These are phyloP conservation scores for Leptopilina boulardi DNA, from an alignment of 1,140 invertebrate genomes.

Conservation along the genomic window DNA sequence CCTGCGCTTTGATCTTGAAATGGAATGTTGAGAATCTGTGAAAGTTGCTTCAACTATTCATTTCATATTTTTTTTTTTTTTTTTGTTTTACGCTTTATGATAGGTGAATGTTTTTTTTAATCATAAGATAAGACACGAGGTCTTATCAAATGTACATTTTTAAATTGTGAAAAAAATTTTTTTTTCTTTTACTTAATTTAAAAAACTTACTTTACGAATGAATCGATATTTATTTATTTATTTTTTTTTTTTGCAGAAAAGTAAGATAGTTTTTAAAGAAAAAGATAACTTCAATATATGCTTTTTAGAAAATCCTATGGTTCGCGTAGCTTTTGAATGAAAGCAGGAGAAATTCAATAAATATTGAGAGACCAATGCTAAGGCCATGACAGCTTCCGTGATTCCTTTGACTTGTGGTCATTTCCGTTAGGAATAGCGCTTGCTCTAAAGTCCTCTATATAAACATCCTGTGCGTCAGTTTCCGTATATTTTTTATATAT, in stretches of 20 bases:
- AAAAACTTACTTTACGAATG: background rate
- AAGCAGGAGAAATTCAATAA: conserved; percentile 13
- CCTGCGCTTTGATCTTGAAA: conserved; percentile 1
- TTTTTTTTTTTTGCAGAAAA: background rate
- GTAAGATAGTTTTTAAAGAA: background rate
- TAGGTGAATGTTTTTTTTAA: conserved; percentile 7
- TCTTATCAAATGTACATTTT: background rate
- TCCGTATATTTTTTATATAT: background rate
- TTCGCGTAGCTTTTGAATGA: background rate
- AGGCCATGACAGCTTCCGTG: conserved; percentile 11
- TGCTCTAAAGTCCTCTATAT: background rate
- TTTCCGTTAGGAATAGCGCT: background rate
- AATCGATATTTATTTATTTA: background rate
- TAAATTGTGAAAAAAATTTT: background rate
- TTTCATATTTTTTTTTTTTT: no score
- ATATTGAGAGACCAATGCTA: conserved; percentile 20
- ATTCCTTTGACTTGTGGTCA: conserved; percentile 22
- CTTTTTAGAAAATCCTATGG: background rate
- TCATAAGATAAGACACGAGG: background rate
- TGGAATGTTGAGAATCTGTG: background rate
- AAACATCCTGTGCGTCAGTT: conserved; percentile 4
- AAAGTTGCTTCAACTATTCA: background rate
- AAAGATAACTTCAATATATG: conserved; percentile 4
- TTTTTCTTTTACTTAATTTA: background rate
- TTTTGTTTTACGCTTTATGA: background rate